Evolutionary conservation across 1,140 invertebrate genomes (phyloP).

Genomic region (Brachionus rotundiformis): DNA sequence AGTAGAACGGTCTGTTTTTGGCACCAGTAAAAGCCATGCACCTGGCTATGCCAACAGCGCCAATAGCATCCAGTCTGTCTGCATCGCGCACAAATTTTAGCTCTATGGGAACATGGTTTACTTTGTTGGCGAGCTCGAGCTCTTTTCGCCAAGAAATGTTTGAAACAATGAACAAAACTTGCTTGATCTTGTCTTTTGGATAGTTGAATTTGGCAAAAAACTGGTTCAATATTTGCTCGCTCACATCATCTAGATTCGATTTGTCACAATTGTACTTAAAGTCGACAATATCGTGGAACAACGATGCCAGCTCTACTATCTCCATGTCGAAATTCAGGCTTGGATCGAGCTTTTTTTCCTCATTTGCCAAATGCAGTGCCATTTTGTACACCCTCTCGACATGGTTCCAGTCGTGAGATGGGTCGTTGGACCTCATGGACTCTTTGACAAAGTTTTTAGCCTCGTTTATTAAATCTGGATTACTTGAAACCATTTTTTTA

Average conservation of each 20-base stretch:
- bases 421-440: conserved; percentile 35
- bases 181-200: neutral
- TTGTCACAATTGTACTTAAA: conserved; percentile 39
- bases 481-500: neutral
- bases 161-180: conserved; percentile 17
- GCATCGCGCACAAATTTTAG: conserved; percentile 37
- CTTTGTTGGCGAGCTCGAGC: neutral
- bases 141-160: conserved; percentile 48
- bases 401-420: conserved; percentile 50
- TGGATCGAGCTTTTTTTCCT: neutral
- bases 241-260: conserved; percentile 12
- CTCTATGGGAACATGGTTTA: neutral
- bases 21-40: conserved; percentile 33
- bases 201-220: conserved; percentile 6
- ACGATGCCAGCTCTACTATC: neutral
- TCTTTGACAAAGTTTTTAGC: neutral
- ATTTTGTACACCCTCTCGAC: conserved; percentile 33
- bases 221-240: neutral
- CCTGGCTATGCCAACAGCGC: conserved; percentile 25
- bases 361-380: neutral
- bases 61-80: conserved; percentile 45
- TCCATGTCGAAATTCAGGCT: neutral
- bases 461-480: neutral
- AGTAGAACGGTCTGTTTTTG: conserved; percentile 20
- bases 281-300: conserved; percentile 48